phyloP scores from a whole-genome alignment of 2,797 vertebrate genomes.

The Acestrorhynchus altus region DNA sequence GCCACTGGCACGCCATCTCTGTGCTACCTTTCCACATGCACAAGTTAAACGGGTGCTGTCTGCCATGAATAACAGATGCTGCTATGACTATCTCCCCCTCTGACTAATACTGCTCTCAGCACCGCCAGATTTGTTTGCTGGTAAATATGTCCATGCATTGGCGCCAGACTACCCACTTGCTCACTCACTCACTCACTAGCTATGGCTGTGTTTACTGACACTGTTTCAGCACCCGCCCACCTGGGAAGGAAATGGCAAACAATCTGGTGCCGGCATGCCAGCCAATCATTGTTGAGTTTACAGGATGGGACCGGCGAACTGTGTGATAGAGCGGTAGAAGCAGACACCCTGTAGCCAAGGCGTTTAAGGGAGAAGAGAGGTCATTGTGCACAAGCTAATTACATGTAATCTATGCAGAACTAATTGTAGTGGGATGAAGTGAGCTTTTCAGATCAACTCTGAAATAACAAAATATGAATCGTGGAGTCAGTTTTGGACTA shows the following conservation, averaged over 20 bases:
- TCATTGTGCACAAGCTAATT: slow-evolving; percentile 16
- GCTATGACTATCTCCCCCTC: slow-evolving; percentile 43
- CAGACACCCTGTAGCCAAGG: neutral
- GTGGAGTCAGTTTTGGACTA: too few relatives aligned
- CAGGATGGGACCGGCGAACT: slow-evolving; percentile 3
- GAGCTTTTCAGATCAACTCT: neutral
- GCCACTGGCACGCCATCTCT: slow-evolving; percentile 17
- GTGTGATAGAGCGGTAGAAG: neutral
- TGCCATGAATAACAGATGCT: slow-evolving; percentile 61
- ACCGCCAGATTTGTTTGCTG: slow-evolving; percentile 57
- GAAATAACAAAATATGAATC: too few relatives aligned
- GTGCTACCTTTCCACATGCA: slow-evolving; percentile 12
- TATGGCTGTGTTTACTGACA: slow-evolving; percentile 55
- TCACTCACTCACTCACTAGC: slow-evolving; percentile 35
- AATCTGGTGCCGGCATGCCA: slow-evolving; percentile 33
- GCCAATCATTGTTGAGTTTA: slow-evolving; percentile 19
- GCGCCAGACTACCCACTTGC: slow-evolving; percentile 44
- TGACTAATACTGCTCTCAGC: slow-evolving; percentile 52
- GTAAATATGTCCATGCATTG: slow-evolving; percentile 56
- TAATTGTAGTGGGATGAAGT: neutral
- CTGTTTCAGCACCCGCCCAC: slow-evolving; percentile 51
- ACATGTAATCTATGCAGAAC: slow-evolving; percentile 8
- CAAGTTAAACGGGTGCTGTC: slow-evolving; percentile 18
- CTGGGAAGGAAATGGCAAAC: slow-evolving; percentile 44
- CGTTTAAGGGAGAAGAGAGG: slow-evolving; percentile 12